A percentile compares a stretch with the other conserved stretches of the same genome.
Conservation (phyloP, 2,888 invertebrate species). For the Agonopterix heracliana region DNA sequence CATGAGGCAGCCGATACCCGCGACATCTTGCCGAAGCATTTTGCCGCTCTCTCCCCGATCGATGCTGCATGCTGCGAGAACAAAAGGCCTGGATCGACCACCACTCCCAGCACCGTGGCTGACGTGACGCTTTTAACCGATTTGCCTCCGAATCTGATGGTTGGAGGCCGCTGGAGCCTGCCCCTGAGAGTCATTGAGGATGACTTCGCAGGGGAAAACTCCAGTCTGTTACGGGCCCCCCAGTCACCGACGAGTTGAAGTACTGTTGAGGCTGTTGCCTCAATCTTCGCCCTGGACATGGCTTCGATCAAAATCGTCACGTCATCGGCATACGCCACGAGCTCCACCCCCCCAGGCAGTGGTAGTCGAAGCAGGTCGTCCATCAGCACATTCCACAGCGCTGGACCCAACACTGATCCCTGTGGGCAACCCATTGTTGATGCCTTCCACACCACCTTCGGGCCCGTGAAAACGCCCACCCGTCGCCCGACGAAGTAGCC, state of each 20-base stretch:
- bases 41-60: slow-evolving; percentile 11
- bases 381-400: slow-evolving; percentile 21
- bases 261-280: background rate
- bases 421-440: slow-evolving; percentile 25
- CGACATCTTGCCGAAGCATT: slow-evolving; percentile 15
- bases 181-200: slow-evolving; percentile 2
- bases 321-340: slow-evolving; percentile 24
- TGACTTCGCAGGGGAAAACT: slow-evolving; percentile 6
- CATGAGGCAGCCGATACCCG: slow-evolving; percentile 17
- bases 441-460: slow-evolving; percentile 9
- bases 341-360: slow-evolving; percentile 5
- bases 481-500: slow-evolving; percentile 20
- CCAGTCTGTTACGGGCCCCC: slow-evolving; percentile 2
- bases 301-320: slow-evolving; percentile 14
- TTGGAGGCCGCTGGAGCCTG: background rate
- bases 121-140: background rate
- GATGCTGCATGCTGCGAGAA: slow-evolving; percentile 6
- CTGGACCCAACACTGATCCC: slow-evolving; percentile 10
- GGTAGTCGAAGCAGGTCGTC: slow-evolving; percentile 22
- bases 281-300: slow-evolving; percentile 15
- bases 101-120: background rate
- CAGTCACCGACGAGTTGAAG: background rate
- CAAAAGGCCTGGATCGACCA: background rate
- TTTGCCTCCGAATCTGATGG: background rate
- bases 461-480: slow-evolving; percentile 15